Conservation (phyloP, 2,888 invertebrate genomes). For the Euzophera pinguis region DNA sequence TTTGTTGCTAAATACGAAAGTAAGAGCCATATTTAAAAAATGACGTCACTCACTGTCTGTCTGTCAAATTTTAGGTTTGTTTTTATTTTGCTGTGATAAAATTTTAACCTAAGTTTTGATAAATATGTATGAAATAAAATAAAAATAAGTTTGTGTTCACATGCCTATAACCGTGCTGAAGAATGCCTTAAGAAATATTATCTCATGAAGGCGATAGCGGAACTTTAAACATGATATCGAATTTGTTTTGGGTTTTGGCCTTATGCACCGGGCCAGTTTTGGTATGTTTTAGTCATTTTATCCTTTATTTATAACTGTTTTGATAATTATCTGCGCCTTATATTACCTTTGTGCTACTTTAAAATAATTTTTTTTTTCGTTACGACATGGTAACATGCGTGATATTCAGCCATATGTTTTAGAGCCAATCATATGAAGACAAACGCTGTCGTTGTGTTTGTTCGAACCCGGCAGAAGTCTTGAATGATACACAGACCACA, state of each 20-base stretch:
- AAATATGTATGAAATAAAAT: no score
- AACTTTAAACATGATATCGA: background rate
- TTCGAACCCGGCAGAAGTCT: slow-evolving; percentile 84
- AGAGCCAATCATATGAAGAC: slow-evolving; percentile 82
- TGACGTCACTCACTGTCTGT: no score
- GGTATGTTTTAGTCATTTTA: background rate
- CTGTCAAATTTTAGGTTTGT: no score
- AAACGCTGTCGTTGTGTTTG: slow-evolving; percentile 90
- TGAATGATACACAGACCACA: slow-evolving; percentile 66
- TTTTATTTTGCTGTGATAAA: no score
- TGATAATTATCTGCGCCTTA: no score
- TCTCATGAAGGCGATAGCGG: background rate
- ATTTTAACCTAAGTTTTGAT: background rate
- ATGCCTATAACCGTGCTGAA: no score
- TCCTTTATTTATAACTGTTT: background rate
- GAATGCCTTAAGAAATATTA: background rate
- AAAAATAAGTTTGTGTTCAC: no score
- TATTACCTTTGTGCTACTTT: no score
- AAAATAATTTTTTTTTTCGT: no score
- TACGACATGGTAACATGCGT: no score
- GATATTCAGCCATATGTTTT: slow-evolving; percentile 1
- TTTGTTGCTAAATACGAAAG: no score
- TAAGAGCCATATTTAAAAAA: no score
- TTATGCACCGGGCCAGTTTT: background rate
- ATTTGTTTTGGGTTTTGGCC: background rate